Percentiles rank a stretch among this genome's conserved stretches.
Evolutionary conservation across 2,888 invertebrate genomes (phyloP).

Genomic region (Dryococelus australis): DNA sequence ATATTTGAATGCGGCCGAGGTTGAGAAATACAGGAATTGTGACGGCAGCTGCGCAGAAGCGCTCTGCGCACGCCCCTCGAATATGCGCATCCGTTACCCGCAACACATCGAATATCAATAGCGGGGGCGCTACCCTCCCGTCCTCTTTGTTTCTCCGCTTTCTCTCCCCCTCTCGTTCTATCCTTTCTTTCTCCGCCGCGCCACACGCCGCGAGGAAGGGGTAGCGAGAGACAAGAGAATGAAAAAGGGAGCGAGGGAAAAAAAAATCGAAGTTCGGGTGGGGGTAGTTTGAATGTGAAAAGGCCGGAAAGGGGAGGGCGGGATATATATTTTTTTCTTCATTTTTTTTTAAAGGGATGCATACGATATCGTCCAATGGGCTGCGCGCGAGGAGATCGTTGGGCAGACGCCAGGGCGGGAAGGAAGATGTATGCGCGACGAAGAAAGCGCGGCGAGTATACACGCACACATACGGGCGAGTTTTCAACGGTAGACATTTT

Average conservation of each 20-base stretch:
- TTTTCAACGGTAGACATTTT: no score
- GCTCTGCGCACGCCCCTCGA: neutral
- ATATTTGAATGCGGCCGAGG: no score
- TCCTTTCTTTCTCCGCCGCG: neutral
- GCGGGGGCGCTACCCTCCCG: neutral
- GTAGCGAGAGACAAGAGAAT: neutral
- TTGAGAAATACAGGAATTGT: no score
- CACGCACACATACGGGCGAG: no score
- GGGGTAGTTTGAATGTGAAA: constrained; percentile 12
- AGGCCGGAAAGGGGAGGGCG: neutral
- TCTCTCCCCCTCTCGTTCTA: neutral
- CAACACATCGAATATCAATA: constrained; percentile 28
- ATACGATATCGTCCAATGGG: constrained; percentile 43
- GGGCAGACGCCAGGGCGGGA: neutral
- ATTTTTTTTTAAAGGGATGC: constrained; percentile 39
- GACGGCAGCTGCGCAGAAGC: no score
- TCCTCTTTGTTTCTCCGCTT: neutral
- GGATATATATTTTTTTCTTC: neutral
- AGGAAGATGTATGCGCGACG: neutral
- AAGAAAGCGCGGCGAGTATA: neutral
- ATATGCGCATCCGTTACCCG: constrained; percentile 27
- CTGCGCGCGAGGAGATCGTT: neutral
- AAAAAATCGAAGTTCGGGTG: constrained; percentile 26
- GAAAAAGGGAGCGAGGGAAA: neutral
- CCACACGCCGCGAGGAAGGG: neutral